Percentiles rank a stretch among this genome's conserved stretches.
phyloP scores from a whole-genome alignment of 2,113 vertebrate genomes.

The Sinocyclocheilus rhinocerous region DNA sequence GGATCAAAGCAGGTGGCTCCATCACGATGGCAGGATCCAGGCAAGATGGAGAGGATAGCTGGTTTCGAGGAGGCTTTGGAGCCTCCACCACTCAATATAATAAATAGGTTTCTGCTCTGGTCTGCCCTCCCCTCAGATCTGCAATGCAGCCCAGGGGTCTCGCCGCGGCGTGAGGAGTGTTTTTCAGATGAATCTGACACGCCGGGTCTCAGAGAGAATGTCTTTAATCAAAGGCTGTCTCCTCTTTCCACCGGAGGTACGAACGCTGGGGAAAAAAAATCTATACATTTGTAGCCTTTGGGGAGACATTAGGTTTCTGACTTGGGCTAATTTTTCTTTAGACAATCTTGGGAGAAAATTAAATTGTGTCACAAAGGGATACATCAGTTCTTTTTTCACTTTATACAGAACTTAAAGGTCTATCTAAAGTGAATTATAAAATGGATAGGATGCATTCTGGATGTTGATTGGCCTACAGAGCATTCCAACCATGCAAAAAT shows the following conservation, averaged over 20 bases:
- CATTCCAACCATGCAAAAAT: neutral
- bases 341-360: conserved; percentile 11
- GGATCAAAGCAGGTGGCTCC: conserved; percentile 39
- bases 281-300: conserved; percentile 37
- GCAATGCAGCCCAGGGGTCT: conserved; percentile 21
- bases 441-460: neutral
- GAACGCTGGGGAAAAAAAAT: neutral
- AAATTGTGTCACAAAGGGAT: conserved; percentile 13
- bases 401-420: neutral
- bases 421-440: neutral
- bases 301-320: conserved; percentile 28
- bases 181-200: conserved; percentile 26
- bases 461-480: neutral
- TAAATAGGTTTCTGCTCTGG: conserved; percentile 24
- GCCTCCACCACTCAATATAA: conserved; percentile 23
- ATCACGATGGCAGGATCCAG: conserved; percentile 18
- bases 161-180: neutral
- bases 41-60: conserved; percentile 10
- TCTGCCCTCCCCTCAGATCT: conserved; percentile 4
- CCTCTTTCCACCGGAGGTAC: neutral
- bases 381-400: neutral
- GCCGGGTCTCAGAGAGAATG: neutral
- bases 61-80: conserved; percentile 24
- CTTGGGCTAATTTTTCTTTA: conserved; percentile 33
- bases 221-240: conserved; percentile 51